Evolutionary conservation across 2,888 invertebrate genomes (phyloP).

Genomic region (Sialis lutaria): DNA sequence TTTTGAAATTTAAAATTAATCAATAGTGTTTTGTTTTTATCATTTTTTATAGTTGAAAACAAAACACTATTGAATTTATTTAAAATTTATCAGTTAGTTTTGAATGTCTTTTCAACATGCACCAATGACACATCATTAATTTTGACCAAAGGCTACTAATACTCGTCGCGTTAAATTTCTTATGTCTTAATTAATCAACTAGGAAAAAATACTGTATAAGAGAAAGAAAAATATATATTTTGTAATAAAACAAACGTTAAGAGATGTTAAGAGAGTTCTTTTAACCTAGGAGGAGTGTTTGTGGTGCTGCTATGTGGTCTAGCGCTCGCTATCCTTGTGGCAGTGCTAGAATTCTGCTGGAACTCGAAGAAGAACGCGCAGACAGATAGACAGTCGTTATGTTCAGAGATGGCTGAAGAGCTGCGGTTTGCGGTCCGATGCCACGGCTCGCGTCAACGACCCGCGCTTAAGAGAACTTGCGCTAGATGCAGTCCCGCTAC

Average conservation of each 20-base stretch:
- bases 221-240: too few species aligned
- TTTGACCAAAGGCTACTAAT: too few species aligned
- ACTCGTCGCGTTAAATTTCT: too few species aligned
- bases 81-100: too few species aligned
- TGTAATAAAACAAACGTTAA: background rate
- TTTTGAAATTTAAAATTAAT: too few species aligned
- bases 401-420: conserved; percentile 89
- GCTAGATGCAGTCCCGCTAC: conserved; percentile 56
- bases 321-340: conserved; percentile 77
- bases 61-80: too few species aligned
- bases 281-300: conserved; percentile 73
- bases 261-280: conserved; percentile 4
- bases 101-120: too few species aligned
- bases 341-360: conserved; percentile 89
- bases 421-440: conserved; percentile 80
- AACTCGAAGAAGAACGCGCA: conserved; percentile 78
- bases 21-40: too few species aligned
- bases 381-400: conserved; percentile 70
- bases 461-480: conserved; percentile 61
- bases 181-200: too few species aligned
- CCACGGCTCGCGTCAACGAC: conserved; percentile 64
- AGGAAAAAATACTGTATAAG: too few species aligned
- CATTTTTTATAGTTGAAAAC: too few species aligned
- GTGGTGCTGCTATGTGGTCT: conserved; percentile 88
- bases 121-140: too few species aligned